A percentile compares a stretch with the other conserved stretches of the same genome.
Conservation (phyloP, 2,888 invertebrate genomes). For the Podotricha telesiphe region DNA sequence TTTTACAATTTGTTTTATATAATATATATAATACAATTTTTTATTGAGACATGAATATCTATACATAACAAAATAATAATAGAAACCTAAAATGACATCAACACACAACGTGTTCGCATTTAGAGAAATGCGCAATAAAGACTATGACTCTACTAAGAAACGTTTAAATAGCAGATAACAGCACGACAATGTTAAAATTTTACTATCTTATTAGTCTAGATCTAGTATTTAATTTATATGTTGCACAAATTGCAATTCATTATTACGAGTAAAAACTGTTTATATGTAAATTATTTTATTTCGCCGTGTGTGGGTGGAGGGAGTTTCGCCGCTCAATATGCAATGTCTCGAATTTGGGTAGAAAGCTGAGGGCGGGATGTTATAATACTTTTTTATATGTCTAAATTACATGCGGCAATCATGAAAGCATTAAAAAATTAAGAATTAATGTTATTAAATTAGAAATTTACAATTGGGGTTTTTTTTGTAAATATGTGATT, state of each 20-base stretch:
- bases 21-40: no score
- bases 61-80: not conserved
- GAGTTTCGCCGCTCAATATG: no score
- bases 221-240: not conserved
- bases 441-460: no score
- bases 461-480: no score
- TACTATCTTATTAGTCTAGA: not conserved
- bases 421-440: no score
- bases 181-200: not conserved
- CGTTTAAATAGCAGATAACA: constrained; percentile 15
- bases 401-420: no score
- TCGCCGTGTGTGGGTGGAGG: no score
- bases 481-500: no score
- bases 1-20: no score
- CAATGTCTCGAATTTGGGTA: no score
- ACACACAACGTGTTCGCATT: not conserved
- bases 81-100: constrained; percentile 6
- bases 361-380: no score
- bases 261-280: not conserved
- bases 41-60: not conserved
- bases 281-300: not conserved
- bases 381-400: no score
- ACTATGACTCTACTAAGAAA: not conserved
- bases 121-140: constrained; percentile 9
- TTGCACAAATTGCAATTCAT: not conserved